Evolutionary conservation across 2,888 invertebrate species (phyloP).

Genomic region (Priapulus caudatus): DNA sequence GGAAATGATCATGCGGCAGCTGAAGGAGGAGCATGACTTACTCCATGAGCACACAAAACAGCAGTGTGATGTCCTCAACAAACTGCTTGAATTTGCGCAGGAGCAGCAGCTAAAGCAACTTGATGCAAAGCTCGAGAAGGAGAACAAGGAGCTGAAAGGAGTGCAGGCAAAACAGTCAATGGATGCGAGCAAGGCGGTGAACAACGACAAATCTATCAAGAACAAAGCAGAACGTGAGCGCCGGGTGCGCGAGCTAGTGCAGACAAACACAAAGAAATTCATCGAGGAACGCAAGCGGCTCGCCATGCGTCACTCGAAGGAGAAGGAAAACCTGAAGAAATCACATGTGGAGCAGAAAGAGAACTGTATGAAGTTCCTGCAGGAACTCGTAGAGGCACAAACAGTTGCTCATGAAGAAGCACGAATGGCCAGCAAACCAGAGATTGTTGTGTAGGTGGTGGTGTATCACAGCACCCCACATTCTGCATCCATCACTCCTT

Average conservation of each 20-base stretch:
- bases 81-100: conserved; percentile 71
- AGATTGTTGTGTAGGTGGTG: conserved; percentile 15
- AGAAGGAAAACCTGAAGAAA: conserved; percentile 78
- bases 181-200: conserved; percentile 86
- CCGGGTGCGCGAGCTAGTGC: conserved; percentile 81
- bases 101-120: conserved; percentile 73
- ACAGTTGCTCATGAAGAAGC: conserved; percentile 35
- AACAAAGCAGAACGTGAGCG: conserved; percentile 92
- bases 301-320: conserved; percentile 75
- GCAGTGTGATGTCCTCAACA: conserved; percentile 48
- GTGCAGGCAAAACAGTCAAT: conserved; percentile 91
- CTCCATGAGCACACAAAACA: conserved; percentile 52
- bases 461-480: neutral
- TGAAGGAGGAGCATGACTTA: conserved; percentile 59
- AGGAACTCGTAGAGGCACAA: conserved; percentile 22
- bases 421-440: conserved; percentile 35
- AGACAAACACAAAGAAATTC: conserved; percentile 93
- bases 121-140: conserved; percentile 78
- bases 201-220: conserved; percentile 81
- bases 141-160: conserved; percentile 86
- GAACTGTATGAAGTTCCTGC: conserved; percentile 34
- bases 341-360: conserved; percentile 61
- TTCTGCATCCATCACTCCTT: no score
- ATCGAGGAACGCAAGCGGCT: conserved; percentile 83
- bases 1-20: conserved; percentile 63